These are phyloP conservation scores for Prinia subflava DNA, from an alignment of 2,113 vertebrate genomes.

Conservation along the genomic window DNA sequence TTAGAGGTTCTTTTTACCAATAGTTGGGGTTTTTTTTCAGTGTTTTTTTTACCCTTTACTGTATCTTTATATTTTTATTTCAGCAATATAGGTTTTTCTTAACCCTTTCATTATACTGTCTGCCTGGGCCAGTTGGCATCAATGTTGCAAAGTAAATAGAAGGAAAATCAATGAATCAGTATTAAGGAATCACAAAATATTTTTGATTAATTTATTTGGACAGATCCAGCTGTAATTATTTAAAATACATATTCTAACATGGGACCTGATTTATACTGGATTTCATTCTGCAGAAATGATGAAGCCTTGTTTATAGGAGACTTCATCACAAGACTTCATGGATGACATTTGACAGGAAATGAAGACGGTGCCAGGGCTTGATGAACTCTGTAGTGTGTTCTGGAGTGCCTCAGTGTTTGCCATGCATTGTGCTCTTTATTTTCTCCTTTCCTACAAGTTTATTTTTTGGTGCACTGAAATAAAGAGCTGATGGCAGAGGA, in stretches of 20 bases:
- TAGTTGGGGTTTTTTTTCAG: neutral
- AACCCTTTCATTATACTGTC: neutral
- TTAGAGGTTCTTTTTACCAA: neutral
- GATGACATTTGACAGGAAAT: neutral
- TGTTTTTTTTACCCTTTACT: neutral
- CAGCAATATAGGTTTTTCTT: neutral
- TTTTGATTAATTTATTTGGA: neutral
- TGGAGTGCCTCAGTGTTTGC: neutral
- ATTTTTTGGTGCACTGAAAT: neutral
- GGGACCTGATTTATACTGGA: neutral
- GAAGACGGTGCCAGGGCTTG: neutral
- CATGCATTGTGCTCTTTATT: neutral
- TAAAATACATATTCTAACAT: neutral
- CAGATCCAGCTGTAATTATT: neutral
- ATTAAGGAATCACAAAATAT: neutral
- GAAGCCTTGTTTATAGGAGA: neutral
- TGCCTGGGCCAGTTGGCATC: neutral
- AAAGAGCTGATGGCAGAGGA: slow-evolving; percentile 15
- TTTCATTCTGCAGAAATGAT: neutral
- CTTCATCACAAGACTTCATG: neutral
- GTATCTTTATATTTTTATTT: neutral
- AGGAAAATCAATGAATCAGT: neutral
- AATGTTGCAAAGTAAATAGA: neutral
- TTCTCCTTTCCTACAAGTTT: neutral
- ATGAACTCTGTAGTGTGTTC: neutral